Evolutionary conservation across 2,888 invertebrate genomes (phyloP), one percentile per base, ranked within the genome.

Genomic region (Diachrysia chrysitis): DNA sequence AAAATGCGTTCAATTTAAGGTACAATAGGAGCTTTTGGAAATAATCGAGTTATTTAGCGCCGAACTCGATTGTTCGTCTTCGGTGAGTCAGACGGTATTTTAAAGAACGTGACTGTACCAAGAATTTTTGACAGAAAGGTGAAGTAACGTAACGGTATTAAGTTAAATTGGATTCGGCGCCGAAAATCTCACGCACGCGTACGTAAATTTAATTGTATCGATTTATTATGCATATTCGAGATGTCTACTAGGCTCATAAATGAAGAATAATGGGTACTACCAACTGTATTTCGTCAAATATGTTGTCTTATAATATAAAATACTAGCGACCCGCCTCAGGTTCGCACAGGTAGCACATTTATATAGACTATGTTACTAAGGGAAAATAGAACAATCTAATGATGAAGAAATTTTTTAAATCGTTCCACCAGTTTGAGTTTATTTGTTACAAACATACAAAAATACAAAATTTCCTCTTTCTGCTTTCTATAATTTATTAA

Each of bases 1-100:
- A 64, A 60, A 68, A 63, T 60, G 51, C 58, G 58, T 68, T 66
- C 37, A 57, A 66, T 80, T 69, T 63, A 16, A 61, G 37, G 51
- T 56, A 71, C 76, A 81, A 76, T 79, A 64, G 65, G n/a, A 65
- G 37, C 57, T 73, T 73, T 73, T 75, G 25, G 14, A 51, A 62
- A 65, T 65, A 74, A 80, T 79, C 59, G 63, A 58, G 55, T 69
- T 72, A 58, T 69, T 68, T 66, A 63, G 64, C 69, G 69, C 68
- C 67, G 53, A 29, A 6, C 23, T 71, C 56, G 59, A 60, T 73
- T 61, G 67, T 63, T 51, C 60, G 60, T 60, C 65, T 79, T 57
- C 57, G 55, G 57, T 82, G 77, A 82, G 64, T 83, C 83, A 81
- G 63, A 63, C 60, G 59, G 48, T 69, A 69, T 79, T 71, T 67